A percentile compares a stretch with the other conserved stretches of the same genome.
These are phyloP conservation scores for Drosophila aff. DNA, from an alignment of 1,140 invertebrate species.

Conservation along the genomic window DNA sequence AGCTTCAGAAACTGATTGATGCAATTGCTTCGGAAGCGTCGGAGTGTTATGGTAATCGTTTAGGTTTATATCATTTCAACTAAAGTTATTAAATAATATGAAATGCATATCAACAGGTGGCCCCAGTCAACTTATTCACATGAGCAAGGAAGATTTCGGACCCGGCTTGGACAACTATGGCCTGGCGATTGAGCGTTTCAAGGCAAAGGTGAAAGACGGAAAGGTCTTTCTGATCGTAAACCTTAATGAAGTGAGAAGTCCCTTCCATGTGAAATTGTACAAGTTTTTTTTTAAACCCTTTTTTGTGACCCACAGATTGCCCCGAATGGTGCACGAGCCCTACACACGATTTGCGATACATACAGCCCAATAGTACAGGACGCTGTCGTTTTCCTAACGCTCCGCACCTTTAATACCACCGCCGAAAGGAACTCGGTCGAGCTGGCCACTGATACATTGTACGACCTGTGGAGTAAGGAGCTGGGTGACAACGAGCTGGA, in stretches of 20 bases:
- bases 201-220: constrained; percentile 63
- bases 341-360: constrained; percentile 78
- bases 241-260: constrained; percentile 71
- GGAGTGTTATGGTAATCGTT: constrained; percentile 62
- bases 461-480: constrained; percentile 57
- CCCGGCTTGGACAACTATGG: constrained; percentile 60
- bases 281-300: not conserved
- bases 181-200: constrained; percentile 65
- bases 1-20: constrained; percentile 42
- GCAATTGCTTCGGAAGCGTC: constrained; percentile 64
- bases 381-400: constrained; percentile 72
- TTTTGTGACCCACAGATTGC: constrained; percentile 53
- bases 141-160: constrained; percentile 67
- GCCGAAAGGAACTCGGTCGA: constrained; percentile 8
- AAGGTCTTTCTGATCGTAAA: constrained; percentile 74
- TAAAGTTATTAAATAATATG: not conserved
- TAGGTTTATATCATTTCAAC: not conserved
- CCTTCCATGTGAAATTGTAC: not conserved
- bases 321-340: constrained; percentile 58
- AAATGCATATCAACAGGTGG: constrained; percentile 30
- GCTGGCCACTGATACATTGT: constrained; percentile 54
- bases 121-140: constrained; percentile 35
- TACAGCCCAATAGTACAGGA: constrained; percentile 62
- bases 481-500: constrained; percentile 61
- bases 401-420: constrained; percentile 32